phyloP scores from a whole-genome alignment of 2,797 vertebrate species.

The Amazona ochrocephala region DNA sequence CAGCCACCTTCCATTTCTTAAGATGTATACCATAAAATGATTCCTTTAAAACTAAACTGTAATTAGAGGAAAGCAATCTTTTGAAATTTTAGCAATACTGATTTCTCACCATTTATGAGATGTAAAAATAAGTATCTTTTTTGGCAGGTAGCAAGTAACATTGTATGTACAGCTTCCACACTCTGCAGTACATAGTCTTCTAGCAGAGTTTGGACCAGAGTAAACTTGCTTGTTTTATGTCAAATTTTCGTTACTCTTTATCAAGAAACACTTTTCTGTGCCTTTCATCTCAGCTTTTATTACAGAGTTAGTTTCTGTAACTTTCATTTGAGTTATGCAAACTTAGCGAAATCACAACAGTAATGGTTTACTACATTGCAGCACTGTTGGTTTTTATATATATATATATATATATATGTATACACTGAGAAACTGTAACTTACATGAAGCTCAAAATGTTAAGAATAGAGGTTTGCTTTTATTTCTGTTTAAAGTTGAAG shows the following conservation, averaged over 20 bases:
- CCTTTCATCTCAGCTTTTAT: neutral
- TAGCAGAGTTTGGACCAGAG: neutral
- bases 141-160: neutral
- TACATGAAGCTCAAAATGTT: neutral
- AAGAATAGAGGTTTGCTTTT: neutral
- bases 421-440: neutral
- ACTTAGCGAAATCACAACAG: neutral
- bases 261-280: neutral
- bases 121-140: neutral
- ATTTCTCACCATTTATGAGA: neutral
- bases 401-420: too few relatives aligned
- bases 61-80: neutral
- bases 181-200: neutral
- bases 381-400: neutral
- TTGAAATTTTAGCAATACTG: neutral
- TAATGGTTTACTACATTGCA: neutral
- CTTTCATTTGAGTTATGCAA: neutral
- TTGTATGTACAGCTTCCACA: neutral
- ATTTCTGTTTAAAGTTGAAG: neutral
- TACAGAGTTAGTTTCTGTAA: neutral
- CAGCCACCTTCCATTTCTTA: neutral
- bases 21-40: neutral
- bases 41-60: neutral
- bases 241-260: neutral
- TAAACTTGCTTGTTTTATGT: neutral